Evolutionary conservation across 2,888 invertebrate genomes (phyloP).

Genomic region (Acronicta aceris): DNA sequence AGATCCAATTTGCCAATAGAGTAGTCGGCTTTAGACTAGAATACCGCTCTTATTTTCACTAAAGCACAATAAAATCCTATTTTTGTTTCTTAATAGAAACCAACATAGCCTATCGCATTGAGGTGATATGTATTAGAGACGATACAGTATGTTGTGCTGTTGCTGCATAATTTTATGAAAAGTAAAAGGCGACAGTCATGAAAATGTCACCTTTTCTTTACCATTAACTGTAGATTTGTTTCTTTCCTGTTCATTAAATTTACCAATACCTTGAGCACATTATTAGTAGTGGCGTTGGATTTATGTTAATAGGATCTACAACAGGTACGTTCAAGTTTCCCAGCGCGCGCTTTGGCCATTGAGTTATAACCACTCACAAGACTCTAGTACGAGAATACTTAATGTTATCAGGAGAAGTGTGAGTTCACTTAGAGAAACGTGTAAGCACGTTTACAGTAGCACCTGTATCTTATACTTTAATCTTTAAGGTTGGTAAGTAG

Average conservation of each 20-base stretch:
- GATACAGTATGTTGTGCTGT: neutral
- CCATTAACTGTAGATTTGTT: too few species aligned
- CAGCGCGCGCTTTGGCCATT: too few species aligned
- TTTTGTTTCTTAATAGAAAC: slow-evolving; percentile 9
- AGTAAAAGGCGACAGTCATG: too few species aligned
- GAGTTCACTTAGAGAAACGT: slow-evolving; percentile 10
- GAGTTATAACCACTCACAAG: too few species aligned
- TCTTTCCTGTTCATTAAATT: too few species aligned
- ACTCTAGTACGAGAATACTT: too few species aligned
- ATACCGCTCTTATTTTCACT: slow-evolving; percentile 27
- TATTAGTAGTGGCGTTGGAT: too few species aligned
- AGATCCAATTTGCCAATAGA: slow-evolving; percentile 48
- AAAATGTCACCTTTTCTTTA: too few species aligned
- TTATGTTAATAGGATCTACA: too few species aligned
- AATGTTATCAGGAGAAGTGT: neutral
- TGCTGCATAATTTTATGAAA: neutral
- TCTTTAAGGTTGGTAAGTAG: slow-evolving; percentile 15
- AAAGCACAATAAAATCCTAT: slow-evolving; percentile 10
- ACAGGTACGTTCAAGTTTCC: too few species aligned
- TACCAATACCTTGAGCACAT: too few species aligned
- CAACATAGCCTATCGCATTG: neutral
- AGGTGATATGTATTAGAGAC: neutral
- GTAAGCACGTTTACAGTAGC: slow-evolving; percentile 9
- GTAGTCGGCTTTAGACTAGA: slow-evolving; percentile 21
- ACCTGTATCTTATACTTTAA: slow-evolving; percentile 19